Evolutionary conservation across 2,113 vertebrate genomes (phyloP), one percentile per base, ranked within the genome.

Genomic region (Hemiprocne comata): DNA sequence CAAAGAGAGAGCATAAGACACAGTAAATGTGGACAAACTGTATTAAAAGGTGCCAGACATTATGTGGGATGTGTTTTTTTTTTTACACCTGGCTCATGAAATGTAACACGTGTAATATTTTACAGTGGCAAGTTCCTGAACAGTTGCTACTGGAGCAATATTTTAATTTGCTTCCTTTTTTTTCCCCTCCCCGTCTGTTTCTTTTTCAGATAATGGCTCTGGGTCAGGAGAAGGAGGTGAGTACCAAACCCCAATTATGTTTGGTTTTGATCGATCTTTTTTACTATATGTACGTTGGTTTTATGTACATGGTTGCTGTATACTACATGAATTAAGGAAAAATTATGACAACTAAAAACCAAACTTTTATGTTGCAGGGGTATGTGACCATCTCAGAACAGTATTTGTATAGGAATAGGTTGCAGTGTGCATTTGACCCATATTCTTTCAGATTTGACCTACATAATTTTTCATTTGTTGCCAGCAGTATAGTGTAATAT

Each of bases 161-260:
- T 94, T 96, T 94, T 98, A 25, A 96, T 89, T 94, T 93, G 9
- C 23, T 81, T 66, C 94, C 24, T 85, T 36, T 36, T 79, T 40
- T 74, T 40, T 5, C 3, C 10, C 33, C 20, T n/a, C 21, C 31
- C 31, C 12, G 3, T 89, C 62, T 75, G 64, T 96, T 96, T 94
- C 81, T 57, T 95, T 93, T 94, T 82, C 97, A 99, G 99, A 99
- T 95, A 98, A 98, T 46, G 98, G 98, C 10, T 99, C 99, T 91
- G 99, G 99, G 87, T 99, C 99, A 72, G 99, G 98, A 94, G 99
- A 99, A 87, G 98, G 98, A 98, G 99, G 99, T 99, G 96, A 96
- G 97, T 98, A 97, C 73, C 50, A 95, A 78, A 60, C 29, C 42
- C 7, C 14, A 55, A 9, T 74, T 95, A 13, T 13, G 14, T 14